Conservation (phyloP, 2,797 vertebrate species). For the Scolopax bukidnonensis region DNA sequence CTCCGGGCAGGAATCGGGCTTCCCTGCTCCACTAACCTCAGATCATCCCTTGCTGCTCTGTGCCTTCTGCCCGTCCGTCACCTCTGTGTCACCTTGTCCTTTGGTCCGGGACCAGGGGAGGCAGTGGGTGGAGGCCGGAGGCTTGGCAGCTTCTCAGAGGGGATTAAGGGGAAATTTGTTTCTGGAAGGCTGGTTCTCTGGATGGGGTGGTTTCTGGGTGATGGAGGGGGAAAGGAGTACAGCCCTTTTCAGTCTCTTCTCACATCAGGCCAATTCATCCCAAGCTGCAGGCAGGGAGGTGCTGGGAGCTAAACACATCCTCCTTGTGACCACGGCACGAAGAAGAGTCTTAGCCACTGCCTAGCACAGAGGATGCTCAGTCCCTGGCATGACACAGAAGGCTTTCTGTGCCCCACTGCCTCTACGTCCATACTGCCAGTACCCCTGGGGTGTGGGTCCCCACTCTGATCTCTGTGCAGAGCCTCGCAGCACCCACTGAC, state of each 20-base stretch:
- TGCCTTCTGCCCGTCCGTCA: not conserved
- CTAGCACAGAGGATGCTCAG: not conserved
- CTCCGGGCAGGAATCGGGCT: not conserved
- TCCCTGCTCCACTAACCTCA: conserved; percentile 31
- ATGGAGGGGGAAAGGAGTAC: not conserved
- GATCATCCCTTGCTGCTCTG: fast-evolving
- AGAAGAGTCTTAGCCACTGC: not conserved
- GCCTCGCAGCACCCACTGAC: not conserved
- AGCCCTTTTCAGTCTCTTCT: not conserved
- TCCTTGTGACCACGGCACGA: fast-evolving
- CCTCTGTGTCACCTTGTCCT: conserved; percentile 39
- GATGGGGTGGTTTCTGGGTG: not conserved
- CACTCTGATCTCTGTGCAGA: not conserved
- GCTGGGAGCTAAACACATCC: not conserved
- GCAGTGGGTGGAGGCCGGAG: not conserved
- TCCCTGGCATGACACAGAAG: not conserved
- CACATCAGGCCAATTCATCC: not conserved
- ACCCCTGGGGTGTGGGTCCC: not conserved
- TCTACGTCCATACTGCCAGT: not conserved
- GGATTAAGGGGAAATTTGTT: conserved; percentile 16
- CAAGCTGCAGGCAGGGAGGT: not conserved
- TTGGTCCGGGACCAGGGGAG: not conserved
- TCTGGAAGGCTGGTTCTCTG: not conserved
- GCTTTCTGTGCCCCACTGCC: not conserved
- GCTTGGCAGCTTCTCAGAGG: not conserved